A percentile compares a stretch with the other conserved stretches of the same genome.
phyloP scores from a whole-genome alignment of 2,888 invertebrate genomes.

The Diarsia dahlii region DNA sequence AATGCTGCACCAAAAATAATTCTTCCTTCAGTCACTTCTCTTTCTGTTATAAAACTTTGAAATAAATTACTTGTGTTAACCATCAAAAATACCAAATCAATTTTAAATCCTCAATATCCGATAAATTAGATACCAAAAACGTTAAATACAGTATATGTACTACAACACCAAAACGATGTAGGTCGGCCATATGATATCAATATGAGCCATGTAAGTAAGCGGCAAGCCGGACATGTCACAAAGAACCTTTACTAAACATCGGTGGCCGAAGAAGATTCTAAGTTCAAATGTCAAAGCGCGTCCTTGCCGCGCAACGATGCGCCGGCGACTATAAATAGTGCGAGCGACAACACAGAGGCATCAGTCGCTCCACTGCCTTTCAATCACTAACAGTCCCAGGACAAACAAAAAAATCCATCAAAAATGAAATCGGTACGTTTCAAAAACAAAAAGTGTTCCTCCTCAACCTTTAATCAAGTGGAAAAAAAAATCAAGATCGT shows the following conservation, averaged over 20 bases:
- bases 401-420: conserved; percentile 70
- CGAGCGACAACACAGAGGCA: conserved; percentile 73
- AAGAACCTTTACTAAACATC: conserved; percentile 73
- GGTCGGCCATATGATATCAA: conserved; percentile 47
- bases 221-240: conserved; percentile 79
- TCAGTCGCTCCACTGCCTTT: conserved; percentile 84
- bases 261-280: conserved; percentile 79
- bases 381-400: conserved; percentile 72
- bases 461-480: background rate
- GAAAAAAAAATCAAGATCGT: background rate
- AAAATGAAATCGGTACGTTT: conserved; percentile 90
- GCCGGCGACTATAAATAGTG: conserved; percentile 81
- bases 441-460: conserved; percentile 35
- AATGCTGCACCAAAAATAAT: background rate
- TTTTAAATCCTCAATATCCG: background rate
- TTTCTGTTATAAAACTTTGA: background rate
- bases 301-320: conserved; percentile 80
- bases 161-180: conserved; percentile 38
- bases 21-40: background rate
- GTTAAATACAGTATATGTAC: background rate
- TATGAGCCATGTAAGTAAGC: conserved; percentile 60
- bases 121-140: background rate
- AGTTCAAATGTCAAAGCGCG: conserved; percentile 88
- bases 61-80: background rate
- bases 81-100: background rate